These are phyloP conservation scores for Zapus hudsonius DNA, from an alignment of 2,113 vertebrate species.

Conservation along the genomic window DNA sequence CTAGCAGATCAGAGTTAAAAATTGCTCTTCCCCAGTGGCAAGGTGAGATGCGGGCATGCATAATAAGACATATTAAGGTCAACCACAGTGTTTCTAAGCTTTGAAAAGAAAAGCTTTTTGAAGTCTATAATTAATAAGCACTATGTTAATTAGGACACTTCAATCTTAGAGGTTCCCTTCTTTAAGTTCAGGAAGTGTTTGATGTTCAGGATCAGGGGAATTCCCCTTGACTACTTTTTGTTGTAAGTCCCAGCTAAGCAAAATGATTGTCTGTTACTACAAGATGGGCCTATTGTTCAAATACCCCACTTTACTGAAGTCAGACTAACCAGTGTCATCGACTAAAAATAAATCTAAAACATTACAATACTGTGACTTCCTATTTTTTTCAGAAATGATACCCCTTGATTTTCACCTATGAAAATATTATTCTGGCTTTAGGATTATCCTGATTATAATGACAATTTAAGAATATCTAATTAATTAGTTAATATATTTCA, in stretches of 20 bases:
- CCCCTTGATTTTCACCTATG: no score
- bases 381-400: not conserved
- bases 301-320: not conserved
- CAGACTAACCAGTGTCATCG: not conserved
- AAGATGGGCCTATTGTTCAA: not conserved
- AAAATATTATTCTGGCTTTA: not conserved
- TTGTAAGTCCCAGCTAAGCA: conserved; percentile 39
- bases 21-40: conserved; percentile 50
- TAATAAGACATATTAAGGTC: conserved; percentile 56
- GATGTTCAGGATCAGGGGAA: conserved; percentile 38
- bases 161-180: not conserved
- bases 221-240: conserved; percentile 24
- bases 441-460: rapidly evolving
- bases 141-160: conserved; percentile 52
- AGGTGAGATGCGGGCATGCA: conserved; percentile 42
- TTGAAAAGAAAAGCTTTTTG: conserved; percentile 59
- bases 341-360: not conserved
- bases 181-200: conserved; percentile 17
- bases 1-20: conserved; percentile 35
- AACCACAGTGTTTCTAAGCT: not conserved
- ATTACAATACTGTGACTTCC: not conserved
- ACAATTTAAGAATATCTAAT: not conserved
- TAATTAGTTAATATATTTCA: no score
- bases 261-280: conserved; percentile 25
- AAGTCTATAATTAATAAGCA: conserved; percentile 62